These are phyloP conservation scores for Corythoichthys haematopterus DNA, from an alignment of 2,113 vertebrate genomes.

Conservation along the genomic window DNA sequence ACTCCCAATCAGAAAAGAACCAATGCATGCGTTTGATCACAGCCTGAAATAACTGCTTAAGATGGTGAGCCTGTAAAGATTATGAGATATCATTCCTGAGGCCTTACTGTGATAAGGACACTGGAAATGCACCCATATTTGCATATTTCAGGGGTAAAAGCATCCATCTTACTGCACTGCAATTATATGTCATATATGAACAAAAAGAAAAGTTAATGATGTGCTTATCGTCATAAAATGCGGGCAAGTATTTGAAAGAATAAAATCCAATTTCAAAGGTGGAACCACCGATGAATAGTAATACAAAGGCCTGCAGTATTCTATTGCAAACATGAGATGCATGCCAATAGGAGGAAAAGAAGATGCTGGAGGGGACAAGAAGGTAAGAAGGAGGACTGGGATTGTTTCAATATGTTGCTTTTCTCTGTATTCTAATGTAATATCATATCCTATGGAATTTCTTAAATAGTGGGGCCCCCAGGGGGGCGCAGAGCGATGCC, in stretches of 20 bases:
- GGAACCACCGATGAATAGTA: background rate
- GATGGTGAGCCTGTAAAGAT: background rate
- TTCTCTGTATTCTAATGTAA: no score
- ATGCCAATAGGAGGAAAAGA: conserved; percentile 1
- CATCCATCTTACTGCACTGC: background rate
- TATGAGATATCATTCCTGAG: background rate
- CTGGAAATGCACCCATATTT: background rate
- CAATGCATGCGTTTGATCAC: background rate
- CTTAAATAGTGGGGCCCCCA: no score
- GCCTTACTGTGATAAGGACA: background rate
- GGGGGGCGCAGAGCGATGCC: no score
- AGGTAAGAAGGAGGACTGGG: background rate
- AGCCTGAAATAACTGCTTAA: background rate
- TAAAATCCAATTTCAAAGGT: conserved; percentile 21
- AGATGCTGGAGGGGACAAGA: background rate
- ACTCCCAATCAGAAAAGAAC: background rate
- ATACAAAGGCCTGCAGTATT: conserved; percentile 8
- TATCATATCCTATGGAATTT: no score
- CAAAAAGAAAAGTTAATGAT: background rate
- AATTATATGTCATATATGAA: background rate
- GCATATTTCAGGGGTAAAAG: background rate
- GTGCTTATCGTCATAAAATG: background rate
- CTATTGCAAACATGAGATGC: background rate
- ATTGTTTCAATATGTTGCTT: background rate
- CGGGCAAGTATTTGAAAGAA: background rate